These are phyloP conservation scores for Xestoiulus laeticollis DNA, from an alignment of 2,888 invertebrate genomes.

Conservation along the genomic window DNA sequence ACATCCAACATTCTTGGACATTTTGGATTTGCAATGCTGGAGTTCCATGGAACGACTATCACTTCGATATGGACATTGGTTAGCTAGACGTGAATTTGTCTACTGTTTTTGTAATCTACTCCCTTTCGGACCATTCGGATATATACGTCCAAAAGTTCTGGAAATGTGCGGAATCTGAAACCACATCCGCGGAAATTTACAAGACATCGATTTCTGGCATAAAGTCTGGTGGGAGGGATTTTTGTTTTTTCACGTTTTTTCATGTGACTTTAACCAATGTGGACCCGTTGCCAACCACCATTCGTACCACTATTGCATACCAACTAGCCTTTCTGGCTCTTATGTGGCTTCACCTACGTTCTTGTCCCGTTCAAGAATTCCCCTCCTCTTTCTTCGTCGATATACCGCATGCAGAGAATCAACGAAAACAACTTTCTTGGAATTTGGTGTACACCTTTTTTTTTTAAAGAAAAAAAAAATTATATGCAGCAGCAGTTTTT, in stretches of 20 bases:
- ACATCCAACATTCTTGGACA: not conserved
- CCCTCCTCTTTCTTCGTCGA: conserved; percentile 25
- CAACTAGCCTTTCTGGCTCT: conserved; percentile 31
- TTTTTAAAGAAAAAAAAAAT: not conserved
- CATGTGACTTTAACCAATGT: not conserved
- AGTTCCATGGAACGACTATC: not conserved
- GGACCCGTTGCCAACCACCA: conserved; percentile 27
- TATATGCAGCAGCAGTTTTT: not conserved
- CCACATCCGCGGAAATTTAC: not conserved
- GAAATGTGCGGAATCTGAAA: not conserved
- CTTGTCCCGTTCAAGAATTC: not conserved
- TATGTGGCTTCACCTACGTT: conserved; percentile 7
- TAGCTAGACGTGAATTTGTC: not conserved
- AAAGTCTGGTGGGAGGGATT: not conserved
- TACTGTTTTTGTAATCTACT: not conserved
- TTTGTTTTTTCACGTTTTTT: not conserved
- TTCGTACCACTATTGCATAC: conserved; percentile 6
- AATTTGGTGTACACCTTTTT: conserved; percentile 7
- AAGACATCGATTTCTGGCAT: not conserved
- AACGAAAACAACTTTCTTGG: conserved; percentile 35
- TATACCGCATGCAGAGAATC: conserved; percentile 38
- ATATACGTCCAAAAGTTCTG: not conserved
- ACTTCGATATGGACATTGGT: not conserved
- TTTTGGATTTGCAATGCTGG: not conserved
- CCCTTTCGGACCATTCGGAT: not conserved